Percentiles rank a stretch among this genome's conserved stretches.
Conservation (phyloP, 2,888 invertebrate genomes). For the Chaitophorus viminalis region DNA sequence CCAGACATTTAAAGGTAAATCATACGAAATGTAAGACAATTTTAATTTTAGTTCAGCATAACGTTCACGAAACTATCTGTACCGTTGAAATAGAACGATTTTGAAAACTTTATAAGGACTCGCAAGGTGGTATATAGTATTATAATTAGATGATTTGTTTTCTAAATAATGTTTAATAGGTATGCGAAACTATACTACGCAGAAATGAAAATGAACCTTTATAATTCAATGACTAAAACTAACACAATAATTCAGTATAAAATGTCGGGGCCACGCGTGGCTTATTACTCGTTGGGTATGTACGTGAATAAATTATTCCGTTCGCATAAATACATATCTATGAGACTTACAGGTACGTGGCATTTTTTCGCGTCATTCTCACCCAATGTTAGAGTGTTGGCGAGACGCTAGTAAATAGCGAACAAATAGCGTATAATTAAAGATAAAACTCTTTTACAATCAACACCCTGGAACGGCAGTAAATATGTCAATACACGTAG, state of each 20-base stretch:
- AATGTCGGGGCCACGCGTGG: conserved; percentile 43
- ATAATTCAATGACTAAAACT: conserved; percentile 46
- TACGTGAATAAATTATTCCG: conserved; percentile 17
- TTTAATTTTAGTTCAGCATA: background rate
- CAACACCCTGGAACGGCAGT: conserved; percentile 14
- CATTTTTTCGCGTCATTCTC: background rate
- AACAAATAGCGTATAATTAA: conserved; percentile 27
- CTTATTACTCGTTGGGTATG: background rate
- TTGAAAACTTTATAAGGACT: too few species aligned
- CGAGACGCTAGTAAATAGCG: background rate
- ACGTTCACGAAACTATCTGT: too few species aligned
- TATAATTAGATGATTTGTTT: conserved; percentile 6
- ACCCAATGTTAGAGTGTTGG: background rate
- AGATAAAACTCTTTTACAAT: conserved; percentile 24
- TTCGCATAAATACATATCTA: background rate
- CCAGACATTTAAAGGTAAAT: conserved; percentile 84
- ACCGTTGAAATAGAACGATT: too few species aligned
- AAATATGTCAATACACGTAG: conserved; percentile 27
- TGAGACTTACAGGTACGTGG: background rate
- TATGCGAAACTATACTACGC: background rate
- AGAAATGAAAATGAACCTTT: conserved; percentile 21
- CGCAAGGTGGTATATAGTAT: background rate
- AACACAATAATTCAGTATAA: conserved; percentile 50
- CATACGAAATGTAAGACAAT: background rate
- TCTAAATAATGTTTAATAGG: background rate